A percentile compares a stretch with the other conserved stretches of the same genome.
These are phyloP conservation scores for Trimorus sp. DNA, from an alignment of 2,888 invertebrate genomes.

Conservation along the genomic window DNA sequence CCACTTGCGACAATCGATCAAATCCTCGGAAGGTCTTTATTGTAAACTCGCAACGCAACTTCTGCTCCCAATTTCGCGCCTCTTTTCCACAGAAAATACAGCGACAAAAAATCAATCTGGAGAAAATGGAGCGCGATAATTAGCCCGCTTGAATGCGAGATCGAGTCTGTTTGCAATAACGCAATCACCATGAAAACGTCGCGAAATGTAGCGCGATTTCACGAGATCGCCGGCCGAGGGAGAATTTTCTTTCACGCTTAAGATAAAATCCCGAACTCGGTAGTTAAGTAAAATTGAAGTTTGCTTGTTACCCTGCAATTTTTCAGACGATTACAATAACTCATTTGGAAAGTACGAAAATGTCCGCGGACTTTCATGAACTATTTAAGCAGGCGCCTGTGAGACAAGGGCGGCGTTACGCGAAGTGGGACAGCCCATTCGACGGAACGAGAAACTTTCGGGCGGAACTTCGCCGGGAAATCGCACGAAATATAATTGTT, in stretches of 20 bases:
- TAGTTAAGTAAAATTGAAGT: slow-evolving; percentile 29
- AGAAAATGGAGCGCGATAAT: too few species aligned
- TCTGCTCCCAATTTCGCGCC: too few species aligned
- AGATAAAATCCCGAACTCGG: slow-evolving; percentile 10
- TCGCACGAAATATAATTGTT: neutral
- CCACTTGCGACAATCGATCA: too few species aligned
- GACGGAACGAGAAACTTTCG: too few species aligned
- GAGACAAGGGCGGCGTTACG: neutral
- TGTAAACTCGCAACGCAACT: too few species aligned
- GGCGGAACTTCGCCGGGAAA: too few species aligned
- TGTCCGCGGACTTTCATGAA: slow-evolving; percentile 29
- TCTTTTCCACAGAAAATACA: too few species aligned
- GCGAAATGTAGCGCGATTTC: neutral
- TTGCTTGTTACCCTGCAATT: slow-evolving; percentile 34
- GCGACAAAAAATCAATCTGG: too few species aligned
- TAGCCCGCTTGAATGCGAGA: too few species aligned
- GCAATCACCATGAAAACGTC: neutral
- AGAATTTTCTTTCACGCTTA: slow-evolving; percentile 12
- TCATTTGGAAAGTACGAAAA: slow-evolving; percentile 25
- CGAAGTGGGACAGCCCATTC: too few species aligned
- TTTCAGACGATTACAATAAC: slow-evolving; percentile 35
- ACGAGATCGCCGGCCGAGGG: neutral
- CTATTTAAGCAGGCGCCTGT: slow-evolving; percentile 21
- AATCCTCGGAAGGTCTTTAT: too few species aligned
- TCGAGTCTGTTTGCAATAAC: too few species aligned